Percentiles rank a stretch among this genome's conserved stretches.
These are phyloP conservation scores for Poecilus cupreus DNA, from an alignment of 2,888 invertebrate species.

Conservation along the genomic window DNA sequence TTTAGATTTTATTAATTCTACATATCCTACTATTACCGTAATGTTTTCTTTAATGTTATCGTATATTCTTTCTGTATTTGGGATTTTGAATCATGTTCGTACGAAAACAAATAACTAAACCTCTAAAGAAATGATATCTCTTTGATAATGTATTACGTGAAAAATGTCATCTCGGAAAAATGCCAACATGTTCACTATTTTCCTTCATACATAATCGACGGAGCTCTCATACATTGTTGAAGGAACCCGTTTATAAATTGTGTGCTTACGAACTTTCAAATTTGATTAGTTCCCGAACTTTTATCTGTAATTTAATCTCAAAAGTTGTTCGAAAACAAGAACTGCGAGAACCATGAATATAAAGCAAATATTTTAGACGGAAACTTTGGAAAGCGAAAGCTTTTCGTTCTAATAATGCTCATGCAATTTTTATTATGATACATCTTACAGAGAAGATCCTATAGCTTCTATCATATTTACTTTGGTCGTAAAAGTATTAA, in stretches of 20 bases:
- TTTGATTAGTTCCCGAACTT: constrained; percentile 48
- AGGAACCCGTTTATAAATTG: constrained; percentile 38
- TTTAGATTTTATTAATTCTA: too few relatives aligned
- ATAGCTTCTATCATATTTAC: background rate
- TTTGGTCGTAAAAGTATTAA: too few relatives aligned
- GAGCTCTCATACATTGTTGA: constrained; percentile 3
- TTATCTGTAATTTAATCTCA: constrained; percentile 44
- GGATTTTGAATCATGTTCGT: too few relatives aligned
- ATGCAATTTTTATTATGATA: constrained; percentile 2
- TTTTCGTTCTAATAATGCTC: constrained; percentile 15
- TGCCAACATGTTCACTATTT: background rate
- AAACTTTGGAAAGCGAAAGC: constrained; percentile 28
- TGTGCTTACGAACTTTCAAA: constrained; percentile 41
- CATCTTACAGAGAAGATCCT: background rate
- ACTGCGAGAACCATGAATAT: constrained; percentile 34
- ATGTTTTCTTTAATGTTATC: too few relatives aligned
- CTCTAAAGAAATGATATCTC: too few relatives aligned
- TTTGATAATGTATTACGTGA: too few relatives aligned
- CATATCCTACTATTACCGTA: too few relatives aligned
- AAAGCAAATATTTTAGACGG: constrained; percentile 33
- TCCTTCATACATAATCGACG: background rate
- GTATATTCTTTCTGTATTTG: too few relatives aligned
- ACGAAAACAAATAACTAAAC: too few relatives aligned
- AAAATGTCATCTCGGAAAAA: background rate
- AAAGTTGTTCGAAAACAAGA: constrained; percentile 39